Percentiles rank a stretch among this genome's conserved stretches.
These are phyloP conservation scores for Poeciliopsis presidionis DNA, from an alignment of 2,797 vertebrate genomes.

Conservation along the genomic window DNA sequence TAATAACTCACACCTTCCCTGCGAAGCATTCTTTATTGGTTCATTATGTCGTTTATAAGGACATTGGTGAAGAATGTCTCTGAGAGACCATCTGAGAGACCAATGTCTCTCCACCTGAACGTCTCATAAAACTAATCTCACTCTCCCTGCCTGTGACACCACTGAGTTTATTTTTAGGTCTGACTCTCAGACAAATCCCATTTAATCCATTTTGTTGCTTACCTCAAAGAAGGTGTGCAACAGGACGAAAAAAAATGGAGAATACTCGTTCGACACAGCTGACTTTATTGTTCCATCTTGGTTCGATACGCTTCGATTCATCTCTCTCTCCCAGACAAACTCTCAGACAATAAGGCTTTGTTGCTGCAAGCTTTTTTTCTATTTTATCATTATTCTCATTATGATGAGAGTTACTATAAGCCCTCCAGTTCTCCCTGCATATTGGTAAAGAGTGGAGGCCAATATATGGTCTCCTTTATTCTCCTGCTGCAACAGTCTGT, in stretches of 20 bases:
- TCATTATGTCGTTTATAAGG: slow-evolving; percentile 5
- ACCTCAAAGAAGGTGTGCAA: slow-evolving; percentile 25
- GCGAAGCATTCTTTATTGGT: neutral
- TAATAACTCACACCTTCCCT: slow-evolving; percentile 25
- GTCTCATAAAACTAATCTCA: slow-evolving; percentile 12
- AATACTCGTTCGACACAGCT: slow-evolving; percentile 22
- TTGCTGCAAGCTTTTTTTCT: slow-evolving; percentile 29
- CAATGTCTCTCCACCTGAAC: neutral
- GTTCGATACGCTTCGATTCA: slow-evolving; percentile 5
- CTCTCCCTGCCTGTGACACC: slow-evolving; percentile 11
- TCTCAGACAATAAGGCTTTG: slow-evolving; percentile 53
- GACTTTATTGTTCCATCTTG: slow-evolving; percentile 33
- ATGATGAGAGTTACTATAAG: slow-evolving; percentile 33
- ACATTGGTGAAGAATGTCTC: neutral
- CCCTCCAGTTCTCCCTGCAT: slow-evolving; percentile 43
- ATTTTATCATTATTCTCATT: slow-evolving; percentile 50
- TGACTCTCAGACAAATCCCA: slow-evolving; percentile 32
- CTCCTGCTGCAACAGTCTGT: slow-evolving; percentile 48
- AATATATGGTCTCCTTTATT: slow-evolving; percentile 38
- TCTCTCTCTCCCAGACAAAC: slow-evolving; percentile 14
- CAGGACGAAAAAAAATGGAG: neutral
- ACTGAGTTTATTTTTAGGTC: slow-evolving; percentile 33
- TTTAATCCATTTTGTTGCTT: slow-evolving; percentile 50
- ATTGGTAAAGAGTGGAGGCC: slow-evolving; percentile 36
- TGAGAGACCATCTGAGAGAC: no score